Percentiles rank a stretch among this genome's conserved stretches.
Conservation (phyloP, 2,888 invertebrate genomes). For the Beris chalybata region DNA sequence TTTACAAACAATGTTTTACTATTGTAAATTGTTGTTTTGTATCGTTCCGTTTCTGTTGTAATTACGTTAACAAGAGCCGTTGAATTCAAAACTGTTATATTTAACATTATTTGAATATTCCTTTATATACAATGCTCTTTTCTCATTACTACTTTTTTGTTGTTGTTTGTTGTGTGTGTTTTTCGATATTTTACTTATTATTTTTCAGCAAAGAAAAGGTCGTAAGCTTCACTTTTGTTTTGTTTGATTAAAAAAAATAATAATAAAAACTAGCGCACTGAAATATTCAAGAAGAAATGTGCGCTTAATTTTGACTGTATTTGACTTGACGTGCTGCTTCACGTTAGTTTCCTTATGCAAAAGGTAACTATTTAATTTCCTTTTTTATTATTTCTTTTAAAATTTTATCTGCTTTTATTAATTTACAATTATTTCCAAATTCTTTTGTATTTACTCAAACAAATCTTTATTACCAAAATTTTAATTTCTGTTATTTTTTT, state of each 20-base stretch:
- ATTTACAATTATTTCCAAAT: constrained; percentile 5
- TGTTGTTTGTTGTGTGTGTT: constrained; percentile 34
- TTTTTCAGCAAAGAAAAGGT: background rate
- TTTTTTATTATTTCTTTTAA: constrained; percentile 14
- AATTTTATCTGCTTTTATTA: background rate
- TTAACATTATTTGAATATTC: too few relatives aligned
- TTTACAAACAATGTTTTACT: too few relatives aligned
- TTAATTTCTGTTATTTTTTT: constrained; percentile 35
- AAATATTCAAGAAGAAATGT: background rate
- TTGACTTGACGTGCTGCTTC: constrained; percentile 19
- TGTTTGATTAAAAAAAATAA: constrained; percentile 33
- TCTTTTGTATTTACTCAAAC: constrained; percentile 12
- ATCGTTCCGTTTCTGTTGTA: too few relatives aligned
- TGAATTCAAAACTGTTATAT: too few relatives aligned
- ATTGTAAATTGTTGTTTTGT: too few relatives aligned
- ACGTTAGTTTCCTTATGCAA: constrained; percentile 14
- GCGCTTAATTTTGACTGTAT: constrained; percentile 4
- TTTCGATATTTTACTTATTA: constrained; percentile 40
- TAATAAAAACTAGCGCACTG: background rate
- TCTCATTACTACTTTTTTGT: constrained; percentile 15
- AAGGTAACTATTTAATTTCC: constrained; percentile 27
- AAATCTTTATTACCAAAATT: constrained; percentile 37
- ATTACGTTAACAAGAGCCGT: too few relatives aligned
- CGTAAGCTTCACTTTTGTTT: background rate
- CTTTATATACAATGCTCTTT: too few relatives aligned